phyloP scores from a whole-genome alignment of 2,797 vertebrate species.

The Gorsachius magnificus region DNA sequence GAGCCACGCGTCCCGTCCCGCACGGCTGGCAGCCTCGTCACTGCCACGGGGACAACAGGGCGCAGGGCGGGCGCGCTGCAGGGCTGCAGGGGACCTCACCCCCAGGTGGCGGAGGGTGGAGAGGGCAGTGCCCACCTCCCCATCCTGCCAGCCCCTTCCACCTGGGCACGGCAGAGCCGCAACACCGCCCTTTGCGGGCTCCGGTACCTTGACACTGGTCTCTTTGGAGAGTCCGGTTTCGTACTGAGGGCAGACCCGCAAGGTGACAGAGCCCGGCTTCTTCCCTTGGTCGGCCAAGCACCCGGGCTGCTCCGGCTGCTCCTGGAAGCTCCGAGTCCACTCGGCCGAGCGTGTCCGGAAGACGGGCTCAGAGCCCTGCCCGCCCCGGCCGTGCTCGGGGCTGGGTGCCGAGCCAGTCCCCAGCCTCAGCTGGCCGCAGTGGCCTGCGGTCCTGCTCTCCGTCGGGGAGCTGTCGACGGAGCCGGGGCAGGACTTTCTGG shows the following conservation, averaged over 20 bases:
- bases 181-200: not conserved
- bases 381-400: not conserved
- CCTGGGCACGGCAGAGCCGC: accelerated
- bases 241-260: constrained; percentile 88
- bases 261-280: constrained; percentile 78
- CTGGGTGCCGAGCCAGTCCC: constrained; percentile 2
- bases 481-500: constrained; percentile 72
- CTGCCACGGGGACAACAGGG: not conserved
- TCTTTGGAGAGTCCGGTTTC: constrained; percentile 88
- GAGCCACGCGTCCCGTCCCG: accelerated
- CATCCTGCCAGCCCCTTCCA: not conserved
- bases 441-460: constrained; percentile 42
- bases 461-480: constrained; percentile 67
- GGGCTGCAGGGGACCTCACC: not conserved
- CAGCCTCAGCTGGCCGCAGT: not conserved
- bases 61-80: accelerated
- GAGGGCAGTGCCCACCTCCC: not conserved
- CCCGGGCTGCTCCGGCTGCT: constrained; percentile 46
- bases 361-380: not conserved
- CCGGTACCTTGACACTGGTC: constrained; percentile 86
- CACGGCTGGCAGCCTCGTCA: not conserved
- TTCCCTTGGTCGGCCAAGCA: constrained; percentile 60
- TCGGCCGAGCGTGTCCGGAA: constrained; percentile 81
- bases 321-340: constrained; percentile 80
- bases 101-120: accelerated